Evolutionary conservation across 2,888 invertebrate genomes (phyloP).

Genomic region (Macropis europaea): DNA sequence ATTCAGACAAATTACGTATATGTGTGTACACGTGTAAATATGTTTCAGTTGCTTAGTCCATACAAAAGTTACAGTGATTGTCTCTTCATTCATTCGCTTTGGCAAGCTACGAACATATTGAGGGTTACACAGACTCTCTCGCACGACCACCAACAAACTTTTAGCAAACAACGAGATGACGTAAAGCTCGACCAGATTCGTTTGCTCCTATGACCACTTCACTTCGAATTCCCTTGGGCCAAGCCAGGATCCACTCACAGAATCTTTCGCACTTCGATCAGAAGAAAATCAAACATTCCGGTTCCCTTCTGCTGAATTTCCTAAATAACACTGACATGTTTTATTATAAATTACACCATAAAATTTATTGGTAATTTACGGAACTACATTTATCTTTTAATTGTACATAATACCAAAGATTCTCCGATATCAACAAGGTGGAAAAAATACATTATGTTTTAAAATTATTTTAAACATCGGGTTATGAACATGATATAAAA

Average conservation of each 20-base stretch:
- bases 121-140: slow-evolving; percentile 1
- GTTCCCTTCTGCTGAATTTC: neutral
- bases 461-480: neutral
- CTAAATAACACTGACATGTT: neutral
- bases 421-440: too few relatives aligned
- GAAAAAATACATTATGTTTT: neutral
- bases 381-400: too few relatives aligned
- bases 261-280: slow-evolving; percentile 36
- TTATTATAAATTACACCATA: too few relatives aligned
- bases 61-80: slow-evolving; percentile 46
- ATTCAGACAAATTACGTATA: too few relatives aligned
- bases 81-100: slow-evolving; percentile 41
- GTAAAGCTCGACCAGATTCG: slow-evolving; percentile 66
- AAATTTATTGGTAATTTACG: neutral
- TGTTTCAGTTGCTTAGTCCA: slow-evolving; percentile 48
- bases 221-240: slow-evolving; percentile 57
- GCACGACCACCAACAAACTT: slow-evolving; percentile 48
- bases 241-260: slow-evolving; percentile 28
- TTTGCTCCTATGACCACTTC: slow-evolving; percentile 63
- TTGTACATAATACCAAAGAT: too few relatives aligned
- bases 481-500: neutral
- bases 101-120: slow-evolving; percentile 2
- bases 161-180: slow-evolving; percentile 60
- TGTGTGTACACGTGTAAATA: neutral
- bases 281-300: slow-evolving; percentile 26